A percentile compares a stretch with the other conserved stretches of the same genome.
These are phyloP conservation scores for Melanotaenia nigrans DNA, from an alignment of 2,797 vertebrate genomes.

Conservation along the genomic window DNA sequence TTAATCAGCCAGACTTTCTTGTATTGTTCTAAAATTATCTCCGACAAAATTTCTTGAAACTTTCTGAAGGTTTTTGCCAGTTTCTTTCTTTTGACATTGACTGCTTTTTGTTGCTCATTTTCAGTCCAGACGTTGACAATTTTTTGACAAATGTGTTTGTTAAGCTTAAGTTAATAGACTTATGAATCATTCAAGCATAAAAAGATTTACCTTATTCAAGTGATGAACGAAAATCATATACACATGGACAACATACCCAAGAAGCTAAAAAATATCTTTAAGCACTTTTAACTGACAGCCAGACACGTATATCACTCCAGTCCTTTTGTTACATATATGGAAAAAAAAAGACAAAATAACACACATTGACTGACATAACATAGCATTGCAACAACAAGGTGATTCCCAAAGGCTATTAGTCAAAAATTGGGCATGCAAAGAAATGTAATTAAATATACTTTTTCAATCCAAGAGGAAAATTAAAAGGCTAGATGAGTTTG, in stretches of 20 bases:
- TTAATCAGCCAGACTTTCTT: not conserved
- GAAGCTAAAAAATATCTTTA: not conserved
- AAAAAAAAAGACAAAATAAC: not conserved
- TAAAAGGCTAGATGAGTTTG: too few species aligned
- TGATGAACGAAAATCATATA: not conserved
- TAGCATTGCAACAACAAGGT: not conserved
- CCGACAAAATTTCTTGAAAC: not conserved
- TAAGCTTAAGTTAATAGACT: not conserved
- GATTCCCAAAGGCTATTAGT: not conserved
- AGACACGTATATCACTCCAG: not conserved
- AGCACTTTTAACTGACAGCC: not conserved
- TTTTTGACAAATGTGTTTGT: not conserved
- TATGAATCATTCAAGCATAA: not conserved
- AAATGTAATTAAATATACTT: too few species aligned
- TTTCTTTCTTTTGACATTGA: not conserved
- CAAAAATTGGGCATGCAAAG: too few species aligned
- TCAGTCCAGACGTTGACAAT: not conserved
- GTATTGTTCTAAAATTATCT: not conserved
- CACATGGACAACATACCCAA: not conserved
- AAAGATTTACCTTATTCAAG: not conserved
- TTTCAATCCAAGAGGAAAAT: too few species aligned
- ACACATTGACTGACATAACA: not conserved
- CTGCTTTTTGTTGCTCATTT: not conserved
- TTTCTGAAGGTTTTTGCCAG: too few species aligned
- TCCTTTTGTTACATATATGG: not conserved